Percentiles rank a stretch among this genome's conserved stretches.
Evolutionary conservation across 1,140 invertebrate genomes (phyloP).

Genomic region (Calliopsis andreniformis): DNA sequence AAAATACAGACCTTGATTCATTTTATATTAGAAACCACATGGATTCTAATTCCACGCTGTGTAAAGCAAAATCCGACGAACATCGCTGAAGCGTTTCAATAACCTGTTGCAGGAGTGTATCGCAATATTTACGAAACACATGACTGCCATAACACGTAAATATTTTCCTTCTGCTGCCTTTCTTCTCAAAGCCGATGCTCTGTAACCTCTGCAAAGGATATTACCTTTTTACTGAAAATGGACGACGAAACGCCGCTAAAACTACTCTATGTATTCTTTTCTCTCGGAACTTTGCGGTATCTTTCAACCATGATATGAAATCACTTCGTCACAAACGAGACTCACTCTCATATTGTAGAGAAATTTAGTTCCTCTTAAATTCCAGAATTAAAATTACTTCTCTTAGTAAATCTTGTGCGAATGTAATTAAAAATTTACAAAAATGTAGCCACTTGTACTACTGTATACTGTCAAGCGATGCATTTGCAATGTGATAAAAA

Average conservation of each 20-base stretch:
- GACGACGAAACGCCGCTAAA: conserved; percentile 28
- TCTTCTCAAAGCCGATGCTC: conserved; percentile 33
- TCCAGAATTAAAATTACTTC: conserved; percentile 17
- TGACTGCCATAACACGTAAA: conserved; percentile 28
- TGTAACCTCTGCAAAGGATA: conserved; percentile 34
- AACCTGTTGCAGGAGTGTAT: conserved; percentile 54
- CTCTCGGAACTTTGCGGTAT: background rate
- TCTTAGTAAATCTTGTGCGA: background rate
- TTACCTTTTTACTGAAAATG: conserved; percentile 40
- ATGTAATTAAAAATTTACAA: conserved; percentile 15
- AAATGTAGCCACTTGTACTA: conserved; percentile 1
- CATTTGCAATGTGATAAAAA: background rate
- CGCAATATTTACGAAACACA: too few relatives aligned
- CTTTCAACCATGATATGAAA: background rate
- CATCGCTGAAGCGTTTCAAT: conserved; percentile 13
- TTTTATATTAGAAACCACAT: background rate
- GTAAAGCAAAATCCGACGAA: background rate
- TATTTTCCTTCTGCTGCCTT: conserved; percentile 35
- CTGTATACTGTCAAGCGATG: too few relatives aligned
- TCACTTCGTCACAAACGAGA: background rate
- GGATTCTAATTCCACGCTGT: background rate
- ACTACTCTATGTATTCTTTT: background rate
- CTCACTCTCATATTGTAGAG: background rate
- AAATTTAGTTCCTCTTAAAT: conserved; percentile 10
- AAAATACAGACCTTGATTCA: too few relatives aligned